phyloP scores from a whole-genome alignment of 1,140 invertebrate genomes.

The Heliconius melpomene region DNA sequence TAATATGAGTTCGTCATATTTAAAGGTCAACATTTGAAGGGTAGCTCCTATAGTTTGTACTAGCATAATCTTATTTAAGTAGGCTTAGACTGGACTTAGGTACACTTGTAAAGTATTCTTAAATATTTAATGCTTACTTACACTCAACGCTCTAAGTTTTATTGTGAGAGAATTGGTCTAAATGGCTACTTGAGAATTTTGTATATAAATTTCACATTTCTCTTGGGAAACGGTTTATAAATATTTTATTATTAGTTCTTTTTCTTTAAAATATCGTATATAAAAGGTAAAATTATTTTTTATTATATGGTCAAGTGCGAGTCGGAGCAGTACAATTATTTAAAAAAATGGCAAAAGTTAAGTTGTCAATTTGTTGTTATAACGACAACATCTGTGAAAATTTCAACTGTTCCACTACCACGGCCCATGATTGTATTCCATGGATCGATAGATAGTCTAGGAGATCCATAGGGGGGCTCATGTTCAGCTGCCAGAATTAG shows the following conservation, averaged over 20 bases:
- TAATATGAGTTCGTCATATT: neutral
- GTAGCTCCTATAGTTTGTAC: neutral
- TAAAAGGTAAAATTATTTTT: no score
- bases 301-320: no score
- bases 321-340: neutral
- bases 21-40: neutral
- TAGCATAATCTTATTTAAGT: neutral
- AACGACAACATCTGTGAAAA: no score
- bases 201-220: neutral
- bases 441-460: no score
- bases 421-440: no score
- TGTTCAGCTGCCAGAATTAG: no score
- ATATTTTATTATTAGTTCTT: no score
- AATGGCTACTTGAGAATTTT: neutral
- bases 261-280: no score
- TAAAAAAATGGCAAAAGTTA: no score
- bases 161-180: neutral
- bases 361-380: no score
- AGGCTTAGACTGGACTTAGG: neutral
- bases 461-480: no score
- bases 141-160: neutral
- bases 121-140: neutral
- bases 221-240: neutral
- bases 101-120: neutral
- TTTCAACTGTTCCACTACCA: no score